phyloP scores from a whole-genome alignment of 2,113 vertebrate genomes.

The Labeo rohita region DNA sequence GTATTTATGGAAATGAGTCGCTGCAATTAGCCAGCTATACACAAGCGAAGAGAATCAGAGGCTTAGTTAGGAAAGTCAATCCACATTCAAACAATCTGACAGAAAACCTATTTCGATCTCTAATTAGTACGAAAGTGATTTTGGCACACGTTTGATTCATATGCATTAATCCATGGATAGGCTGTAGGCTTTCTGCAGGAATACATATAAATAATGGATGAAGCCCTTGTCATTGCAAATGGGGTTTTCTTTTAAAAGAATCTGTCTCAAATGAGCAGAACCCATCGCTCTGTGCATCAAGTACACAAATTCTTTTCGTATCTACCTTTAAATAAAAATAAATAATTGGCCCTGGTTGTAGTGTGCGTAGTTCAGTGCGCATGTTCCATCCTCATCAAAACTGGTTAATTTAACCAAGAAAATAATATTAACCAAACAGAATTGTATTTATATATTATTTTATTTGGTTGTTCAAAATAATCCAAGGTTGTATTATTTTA shows the following conservation, averaged over 20 bases:
- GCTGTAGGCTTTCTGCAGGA: conserved; percentile 11
- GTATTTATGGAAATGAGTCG: conserved; percentile 73
- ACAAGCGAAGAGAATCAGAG: conserved; percentile 63
- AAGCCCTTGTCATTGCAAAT: background rate
- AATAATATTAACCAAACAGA: too few species aligned
- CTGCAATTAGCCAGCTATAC: conserved; percentile 67
- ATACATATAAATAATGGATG: conserved; percentile 20
- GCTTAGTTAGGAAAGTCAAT: conserved; percentile 71
- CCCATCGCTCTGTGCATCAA: background rate
- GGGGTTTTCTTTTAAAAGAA: background rate
- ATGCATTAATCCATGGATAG: conserved; percentile 37
- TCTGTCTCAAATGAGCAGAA: background rate
- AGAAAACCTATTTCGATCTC: conserved; percentile 69
- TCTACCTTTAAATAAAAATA: background rate
- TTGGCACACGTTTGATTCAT: conserved; percentile 50
- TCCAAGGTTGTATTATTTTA: too few species aligned
- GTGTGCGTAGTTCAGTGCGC: background rate
- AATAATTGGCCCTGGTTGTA: background rate
- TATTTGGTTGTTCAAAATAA: too few species aligned
- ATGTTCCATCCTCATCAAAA: too few species aligned
- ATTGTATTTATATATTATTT: too few species aligned
- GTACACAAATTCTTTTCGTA: background rate
- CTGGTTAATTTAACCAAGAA: too few species aligned
- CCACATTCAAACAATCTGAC: conserved; percentile 66
- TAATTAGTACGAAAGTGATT: conserved; percentile 65